phyloP scores from a whole-genome alignment of 2,113 vertebrate genomes.

The Periophthalmodon schlosseri region DNA sequence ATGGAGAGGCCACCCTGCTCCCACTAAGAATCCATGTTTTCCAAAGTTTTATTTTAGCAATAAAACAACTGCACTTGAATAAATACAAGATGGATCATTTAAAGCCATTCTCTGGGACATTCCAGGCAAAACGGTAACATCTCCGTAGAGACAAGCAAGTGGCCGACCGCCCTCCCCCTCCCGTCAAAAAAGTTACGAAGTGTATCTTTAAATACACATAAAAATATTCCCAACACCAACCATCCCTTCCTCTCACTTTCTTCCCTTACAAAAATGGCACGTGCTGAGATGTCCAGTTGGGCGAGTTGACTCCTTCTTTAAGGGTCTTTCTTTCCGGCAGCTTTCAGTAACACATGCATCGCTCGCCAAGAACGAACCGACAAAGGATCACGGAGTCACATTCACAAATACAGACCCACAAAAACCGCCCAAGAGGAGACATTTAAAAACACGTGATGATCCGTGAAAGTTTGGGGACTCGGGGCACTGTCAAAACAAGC shows the following conservation, averaged over 20 bases:
- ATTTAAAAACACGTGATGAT: conserved; percentile 23
- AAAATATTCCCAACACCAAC: not conserved
- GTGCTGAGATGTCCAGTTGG: conserved; percentile 36
- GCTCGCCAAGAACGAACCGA: conserved; percentile 38
- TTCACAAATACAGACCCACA: conserved; percentile 23
- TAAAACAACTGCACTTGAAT: too few species aligned
- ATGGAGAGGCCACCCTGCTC: too few species aligned
- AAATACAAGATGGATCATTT: too few species aligned
- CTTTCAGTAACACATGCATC: conserved; percentile 46
- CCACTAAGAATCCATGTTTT: too few species aligned
- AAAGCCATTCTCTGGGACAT: too few species aligned
- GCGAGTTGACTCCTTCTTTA: conserved; percentile 28
- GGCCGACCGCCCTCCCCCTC: too few species aligned
- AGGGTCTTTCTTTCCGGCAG: conserved; percentile 29
- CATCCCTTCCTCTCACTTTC: not conserved
- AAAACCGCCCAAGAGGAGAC: conserved; percentile 15
- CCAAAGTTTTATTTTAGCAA: too few species aligned
- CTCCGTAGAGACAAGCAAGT: too few species aligned
- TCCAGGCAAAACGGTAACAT: too few species aligned
- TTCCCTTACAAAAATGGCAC: not conserved
- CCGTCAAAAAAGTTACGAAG: too few species aligned
- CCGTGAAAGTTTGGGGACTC: conserved; percentile 22
- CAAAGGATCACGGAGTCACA: conserved; percentile 39
- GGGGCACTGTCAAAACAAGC: conserved; percentile 29
- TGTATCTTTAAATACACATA: not conserved